These are phyloP conservation scores for Empis stercorea DNA, from an alignment of 2,888 invertebrate genomes.

Conservation along the genomic window DNA sequence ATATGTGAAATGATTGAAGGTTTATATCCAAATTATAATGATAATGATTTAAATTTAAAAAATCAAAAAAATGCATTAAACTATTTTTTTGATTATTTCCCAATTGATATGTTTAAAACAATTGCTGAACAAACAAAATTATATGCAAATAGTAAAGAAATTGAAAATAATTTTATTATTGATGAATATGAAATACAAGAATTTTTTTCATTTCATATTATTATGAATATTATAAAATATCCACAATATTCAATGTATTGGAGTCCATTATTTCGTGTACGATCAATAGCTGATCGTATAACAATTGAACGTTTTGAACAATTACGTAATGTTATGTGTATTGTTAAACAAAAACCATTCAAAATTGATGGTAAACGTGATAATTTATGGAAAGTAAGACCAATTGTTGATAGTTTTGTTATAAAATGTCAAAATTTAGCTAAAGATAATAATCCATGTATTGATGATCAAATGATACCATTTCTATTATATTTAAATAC, in stretches of 20 bases:
- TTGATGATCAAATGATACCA: neutral
- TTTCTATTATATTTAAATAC: conserved; percentile 1
- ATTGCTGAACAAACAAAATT: neutral
- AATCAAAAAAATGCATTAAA: neutral
- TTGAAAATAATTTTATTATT: neutral
- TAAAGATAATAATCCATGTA: neutral
- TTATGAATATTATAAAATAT: conserved; percentile 1
- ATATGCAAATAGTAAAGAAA: neutral
- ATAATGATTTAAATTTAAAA: neutral
- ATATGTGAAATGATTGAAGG: neutral
- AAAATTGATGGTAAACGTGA: neutral
- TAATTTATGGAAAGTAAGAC: neutral
- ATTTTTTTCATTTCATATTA: neutral
- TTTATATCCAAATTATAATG: neutral
- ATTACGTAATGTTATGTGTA: neutral
- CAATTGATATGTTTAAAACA: neutral
- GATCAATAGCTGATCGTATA: neutral
- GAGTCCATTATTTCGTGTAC: neutral
- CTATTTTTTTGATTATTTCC: neutral
- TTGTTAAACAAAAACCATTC: neutral
- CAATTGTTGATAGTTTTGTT: neutral
- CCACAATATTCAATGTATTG: neutral
- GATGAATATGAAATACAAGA: neutral
- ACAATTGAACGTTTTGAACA: neutral
- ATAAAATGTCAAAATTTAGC: neutral